Conservation (phyloP, 2,113 vertebrate species). For the Rhineura floridana region DNA sequence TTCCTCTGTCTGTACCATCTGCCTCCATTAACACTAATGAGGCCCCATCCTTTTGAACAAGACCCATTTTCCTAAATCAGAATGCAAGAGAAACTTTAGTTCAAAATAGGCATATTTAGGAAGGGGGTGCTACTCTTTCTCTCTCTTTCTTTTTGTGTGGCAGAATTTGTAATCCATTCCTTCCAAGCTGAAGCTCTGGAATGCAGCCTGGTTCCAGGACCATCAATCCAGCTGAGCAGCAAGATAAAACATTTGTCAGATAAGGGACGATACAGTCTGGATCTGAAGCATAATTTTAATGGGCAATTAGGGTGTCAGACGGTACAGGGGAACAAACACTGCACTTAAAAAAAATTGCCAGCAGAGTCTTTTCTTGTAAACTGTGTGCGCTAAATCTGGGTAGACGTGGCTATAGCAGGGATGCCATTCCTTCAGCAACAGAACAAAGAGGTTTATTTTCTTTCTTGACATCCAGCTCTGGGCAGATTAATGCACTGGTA, state of each 20-base stretch:
- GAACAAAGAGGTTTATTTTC: constrained; percentile 7
- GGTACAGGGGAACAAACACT: not conserved
- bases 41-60: not conserved
- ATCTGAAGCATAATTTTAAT: constrained; percentile 16
- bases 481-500: constrained; percentile 8
- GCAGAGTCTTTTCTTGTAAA: not conserved
- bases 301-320: constrained; percentile 1
- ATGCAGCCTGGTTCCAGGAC: not conserved
- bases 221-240: not conserved
- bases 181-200: not conserved
- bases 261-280: not conserved
- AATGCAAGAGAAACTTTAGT: not conserved
- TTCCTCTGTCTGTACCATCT: not conserved
- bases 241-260: constrained; percentile 4
- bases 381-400: not conserved
- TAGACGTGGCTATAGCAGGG: not conserved
- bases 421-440: constrained; percentile 1
- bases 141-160: not conserved
- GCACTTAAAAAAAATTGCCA: not conserved
- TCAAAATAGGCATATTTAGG: not conserved
- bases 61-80: not conserved
- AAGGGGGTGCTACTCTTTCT: no score
- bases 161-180: not conserved
- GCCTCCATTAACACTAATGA: not conserved
- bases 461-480: not conserved